Evolutionary conservation across 2,888 invertebrate species (phyloP).

Genomic region (Tryphoninae sp.): DNA sequence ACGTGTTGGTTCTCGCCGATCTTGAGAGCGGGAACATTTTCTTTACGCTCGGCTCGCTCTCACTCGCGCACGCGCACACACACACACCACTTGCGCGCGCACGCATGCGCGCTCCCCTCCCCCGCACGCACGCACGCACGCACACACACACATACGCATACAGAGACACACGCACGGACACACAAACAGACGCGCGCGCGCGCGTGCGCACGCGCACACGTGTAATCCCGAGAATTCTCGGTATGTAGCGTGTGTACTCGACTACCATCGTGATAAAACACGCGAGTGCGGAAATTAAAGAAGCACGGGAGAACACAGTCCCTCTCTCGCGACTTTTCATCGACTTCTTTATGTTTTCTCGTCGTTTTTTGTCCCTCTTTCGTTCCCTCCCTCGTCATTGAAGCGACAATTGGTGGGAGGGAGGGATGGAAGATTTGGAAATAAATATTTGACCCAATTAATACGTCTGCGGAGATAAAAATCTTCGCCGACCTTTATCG

Average conservation of each 20-base stretch:
- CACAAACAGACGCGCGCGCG: no score
- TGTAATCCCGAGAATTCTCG: constrained; percentile 1
- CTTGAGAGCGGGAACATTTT: background rate
- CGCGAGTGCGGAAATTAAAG: background rate
- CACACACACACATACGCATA: background rate
- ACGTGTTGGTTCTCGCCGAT: constrained; percentile 40
- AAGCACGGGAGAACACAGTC: background rate
- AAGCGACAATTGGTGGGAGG: constrained; percentile 13
- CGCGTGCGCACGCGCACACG: background rate
- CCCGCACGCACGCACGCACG: background rate
- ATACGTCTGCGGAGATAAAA: background rate
- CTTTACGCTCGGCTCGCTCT: no score
- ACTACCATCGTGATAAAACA: background rate
- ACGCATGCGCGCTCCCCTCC: background rate
- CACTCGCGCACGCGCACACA: no score
- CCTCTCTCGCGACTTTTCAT: constrained; percentile 32
- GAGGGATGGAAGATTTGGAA: background rate
- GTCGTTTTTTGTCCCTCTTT: constrained; percentile 4
- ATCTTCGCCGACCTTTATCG: background rate
- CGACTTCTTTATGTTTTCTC: constrained; percentile 29
- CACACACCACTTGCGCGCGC: no score
- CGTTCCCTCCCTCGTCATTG: background rate
- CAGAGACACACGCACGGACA: no score
- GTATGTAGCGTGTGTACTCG: background rate
- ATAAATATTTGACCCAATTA: constrained; percentile 12